Base-by-base conservation (phyloP, 2,888 invertebrate genomes). In the Drosophila recens region DNA sequence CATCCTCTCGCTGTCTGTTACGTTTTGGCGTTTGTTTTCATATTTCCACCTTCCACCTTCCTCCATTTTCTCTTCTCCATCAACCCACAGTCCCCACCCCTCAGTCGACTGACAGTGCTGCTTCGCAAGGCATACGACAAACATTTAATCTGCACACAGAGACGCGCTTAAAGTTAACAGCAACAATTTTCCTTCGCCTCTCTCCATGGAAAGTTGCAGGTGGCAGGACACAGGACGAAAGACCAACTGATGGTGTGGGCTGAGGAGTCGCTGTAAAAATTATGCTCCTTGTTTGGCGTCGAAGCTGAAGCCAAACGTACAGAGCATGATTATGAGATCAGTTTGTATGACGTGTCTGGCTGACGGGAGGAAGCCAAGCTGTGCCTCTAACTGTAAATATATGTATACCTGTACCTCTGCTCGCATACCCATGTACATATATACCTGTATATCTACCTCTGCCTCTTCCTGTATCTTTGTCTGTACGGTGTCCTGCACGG, bases 241-340 rank as follows among this genome's bases (percentile, higher is more conserved):
- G 15, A 74, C 40, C 45, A 46, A 36, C 53, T 56, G 42, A 17
- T 23, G 48, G 40, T 11, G 36, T 23, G 10, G 36, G 51, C 4
- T 3, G 20, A n/a, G 23, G 4, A n/a, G 33, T 3, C 72, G 71
- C 86, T 82, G 75, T 84, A 63, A 78, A 88, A 88, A 86, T 88
- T 80, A 88, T 80, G 83, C 83, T 70, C 58, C 87, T 79, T 79
- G 77, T 85, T 84, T 79, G 74, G 83, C 33, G 68, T 73, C 53
- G 75, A 84, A 87, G 67, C 72, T 51, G 48, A 62, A 62, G 63
- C 52, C 52, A 63, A 65, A 80, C 72, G 40, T 20, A 85, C 82
- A 48, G 68, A 75, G 81, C 77, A 90, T 90, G 90, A 90, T 91
- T 90, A 91, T 90, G 84, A 90, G 91, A 90, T 91, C 89, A 90